These are phyloP conservation scores for Synergus itoensis DNA, from an alignment of 2,888 invertebrate genomes.

Conservation along the genomic window DNA sequence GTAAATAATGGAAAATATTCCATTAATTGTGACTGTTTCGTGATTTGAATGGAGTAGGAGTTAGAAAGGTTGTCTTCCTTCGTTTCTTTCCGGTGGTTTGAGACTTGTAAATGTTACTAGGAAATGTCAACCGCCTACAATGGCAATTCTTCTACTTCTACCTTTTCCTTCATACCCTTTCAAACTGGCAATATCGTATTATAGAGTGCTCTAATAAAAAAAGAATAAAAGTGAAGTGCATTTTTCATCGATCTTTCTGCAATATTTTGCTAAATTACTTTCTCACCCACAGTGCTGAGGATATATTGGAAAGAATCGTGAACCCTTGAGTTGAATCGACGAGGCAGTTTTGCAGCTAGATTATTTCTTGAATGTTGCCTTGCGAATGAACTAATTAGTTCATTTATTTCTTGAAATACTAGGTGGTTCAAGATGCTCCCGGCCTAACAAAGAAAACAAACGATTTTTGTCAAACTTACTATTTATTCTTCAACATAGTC, in stretches of 20 bases:
- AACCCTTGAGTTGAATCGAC: constrained; percentile 4
- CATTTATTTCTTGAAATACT: constrained; percentile 60
- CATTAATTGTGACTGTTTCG: not conserved
- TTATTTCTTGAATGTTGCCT: constrained; percentile 32
- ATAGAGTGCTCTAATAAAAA: constrained; percentile 10
- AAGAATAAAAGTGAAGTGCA: constrained; percentile 9
- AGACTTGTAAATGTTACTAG: not conserved
- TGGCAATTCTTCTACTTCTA: constrained; percentile 1
- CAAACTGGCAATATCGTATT: constrained; percentile 34
- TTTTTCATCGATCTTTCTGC: constrained; percentile 41
- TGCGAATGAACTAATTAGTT: constrained; percentile 55
- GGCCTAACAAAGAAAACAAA: no score
- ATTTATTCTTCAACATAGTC: no score
- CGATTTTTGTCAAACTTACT: no score
- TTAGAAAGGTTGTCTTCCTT: not conserved
- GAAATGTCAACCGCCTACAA: constrained; percentile 20
- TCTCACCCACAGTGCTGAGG: constrained; percentile 27
- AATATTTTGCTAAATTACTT: constrained; percentile 41
- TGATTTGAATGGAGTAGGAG: not conserved
- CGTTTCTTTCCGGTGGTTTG: not conserved
- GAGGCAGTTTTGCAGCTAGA: constrained; percentile 1
- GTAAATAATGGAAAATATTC: not conserved
- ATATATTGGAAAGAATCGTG: constrained; percentile 23
- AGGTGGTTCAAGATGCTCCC: no score
- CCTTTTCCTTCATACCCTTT: not conserved